Conservation (phyloP, 2,113 vertebrate species). For the Phalacrocorax pelagicus region DNA sequence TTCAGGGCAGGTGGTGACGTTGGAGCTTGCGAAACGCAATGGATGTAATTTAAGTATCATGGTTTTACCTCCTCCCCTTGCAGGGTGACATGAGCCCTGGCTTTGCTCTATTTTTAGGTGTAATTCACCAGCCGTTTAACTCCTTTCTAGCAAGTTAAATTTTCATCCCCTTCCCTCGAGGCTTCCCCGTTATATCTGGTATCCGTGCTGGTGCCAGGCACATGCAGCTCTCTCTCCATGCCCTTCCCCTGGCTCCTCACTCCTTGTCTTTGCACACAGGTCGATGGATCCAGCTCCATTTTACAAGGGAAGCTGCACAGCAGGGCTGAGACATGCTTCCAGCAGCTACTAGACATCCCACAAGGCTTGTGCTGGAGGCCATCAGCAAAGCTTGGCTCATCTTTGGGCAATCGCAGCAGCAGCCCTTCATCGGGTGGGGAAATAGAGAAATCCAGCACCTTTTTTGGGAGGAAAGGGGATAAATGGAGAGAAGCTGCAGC, state of each 20-base stretch:
- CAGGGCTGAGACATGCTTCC: accelerated
- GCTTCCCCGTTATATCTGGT: background rate
- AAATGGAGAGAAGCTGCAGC: background rate
- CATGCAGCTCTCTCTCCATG: accelerated
- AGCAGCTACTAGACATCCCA: background rate
- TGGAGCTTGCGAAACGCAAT: background rate
- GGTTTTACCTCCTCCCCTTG: background rate
- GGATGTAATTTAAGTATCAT: background rate
- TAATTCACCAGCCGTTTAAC: conserved; percentile 35
- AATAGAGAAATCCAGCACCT: accelerated
- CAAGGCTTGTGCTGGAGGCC: background rate
- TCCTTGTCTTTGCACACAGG: background rate
- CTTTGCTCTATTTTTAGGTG: conserved; percentile 15
- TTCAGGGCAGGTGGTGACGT: background rate
- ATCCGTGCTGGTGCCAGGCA: accelerated
- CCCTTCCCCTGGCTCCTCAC: background rate
- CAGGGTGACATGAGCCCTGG: background rate
- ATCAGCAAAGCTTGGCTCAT: background rate
- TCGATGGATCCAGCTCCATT: accelerated
- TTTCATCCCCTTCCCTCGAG: background rate
- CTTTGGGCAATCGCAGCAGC: background rate
- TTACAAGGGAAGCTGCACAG: background rate
- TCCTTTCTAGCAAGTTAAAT: conserved; percentile 4
- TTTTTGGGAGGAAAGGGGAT: background rate
- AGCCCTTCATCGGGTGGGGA: accelerated